A percentile compares a stretch with the other conserved stretches of the same genome.
Evolutionary conservation across 2,888 invertebrate genomes (phyloP).

Genomic region (Macrophya annulata): DNA sequence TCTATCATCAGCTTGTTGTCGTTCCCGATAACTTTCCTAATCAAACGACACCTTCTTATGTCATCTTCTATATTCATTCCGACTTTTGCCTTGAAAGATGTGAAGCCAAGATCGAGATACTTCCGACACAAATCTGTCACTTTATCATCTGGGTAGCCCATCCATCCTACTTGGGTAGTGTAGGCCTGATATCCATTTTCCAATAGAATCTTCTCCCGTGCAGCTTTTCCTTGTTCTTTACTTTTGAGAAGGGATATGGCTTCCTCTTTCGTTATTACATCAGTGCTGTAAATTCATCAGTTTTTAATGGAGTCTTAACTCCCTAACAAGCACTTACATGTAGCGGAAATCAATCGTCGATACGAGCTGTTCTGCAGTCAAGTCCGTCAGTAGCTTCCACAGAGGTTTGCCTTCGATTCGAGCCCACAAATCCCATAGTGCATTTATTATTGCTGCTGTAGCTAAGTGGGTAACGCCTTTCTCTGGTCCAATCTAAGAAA

Average conservation of each 20-base stretch:
- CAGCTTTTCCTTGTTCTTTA: constrained; percentile 82
- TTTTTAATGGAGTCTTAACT: background rate
- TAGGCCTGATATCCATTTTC: constrained; percentile 91
- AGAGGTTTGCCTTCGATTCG: constrained; percentile 91
- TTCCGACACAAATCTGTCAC: constrained; percentile 87
- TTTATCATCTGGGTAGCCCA: constrained; percentile 91
- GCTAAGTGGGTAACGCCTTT: constrained; percentile 95
- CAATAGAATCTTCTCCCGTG: constrained; percentile 84
- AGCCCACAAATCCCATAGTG: constrained; percentile 96
- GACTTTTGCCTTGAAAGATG: constrained; percentile 95
- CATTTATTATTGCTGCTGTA: constrained; percentile 93
- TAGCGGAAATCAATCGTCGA: constrained; percentile 93
- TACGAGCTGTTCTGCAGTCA: constrained; percentile 92
- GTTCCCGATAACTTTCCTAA: constrained; percentile 89
- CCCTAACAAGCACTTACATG: constrained; percentile 77
- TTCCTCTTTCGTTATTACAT: constrained; percentile 91
- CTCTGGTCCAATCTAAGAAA: constrained; percentile 90
- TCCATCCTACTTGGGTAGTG: constrained; percentile 94
- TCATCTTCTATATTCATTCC: constrained; percentile 91
- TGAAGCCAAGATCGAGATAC: constrained; percentile 89
- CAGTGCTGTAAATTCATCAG: constrained; percentile 84
- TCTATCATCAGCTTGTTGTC: constrained; percentile 92
- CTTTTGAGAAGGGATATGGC: constrained; percentile 87
- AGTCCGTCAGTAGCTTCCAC: constrained; percentile 92
- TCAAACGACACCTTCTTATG: constrained; percentile 86